Conservation (phyloP, 2,888 invertebrate species). For the Nephrotoma appendiculata region DNA sequence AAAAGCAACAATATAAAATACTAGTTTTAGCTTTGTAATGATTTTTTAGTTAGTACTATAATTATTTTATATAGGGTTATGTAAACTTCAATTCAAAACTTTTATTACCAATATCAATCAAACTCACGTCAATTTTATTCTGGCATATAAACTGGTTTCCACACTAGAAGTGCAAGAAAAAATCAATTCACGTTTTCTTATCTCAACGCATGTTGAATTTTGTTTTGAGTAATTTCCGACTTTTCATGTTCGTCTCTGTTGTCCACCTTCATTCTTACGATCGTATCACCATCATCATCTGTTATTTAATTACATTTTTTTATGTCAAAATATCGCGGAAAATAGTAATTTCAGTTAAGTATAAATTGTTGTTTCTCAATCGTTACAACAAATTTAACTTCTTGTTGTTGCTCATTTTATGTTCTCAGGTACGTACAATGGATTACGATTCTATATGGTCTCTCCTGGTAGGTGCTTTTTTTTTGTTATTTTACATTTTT, state of each 20-base stretch:
- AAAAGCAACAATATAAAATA: too few relatives aligned
- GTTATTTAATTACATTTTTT: neutral
- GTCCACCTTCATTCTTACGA: neutral
- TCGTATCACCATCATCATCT: neutral
- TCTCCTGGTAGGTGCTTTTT: neutral
- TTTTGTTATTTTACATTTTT: neutral
- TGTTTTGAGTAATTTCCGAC: neutral
- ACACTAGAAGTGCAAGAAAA: neutral
- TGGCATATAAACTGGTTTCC: neutral
- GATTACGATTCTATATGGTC: neutral
- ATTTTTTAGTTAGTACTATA: too few relatives aligned
- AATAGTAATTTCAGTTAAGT: neutral
- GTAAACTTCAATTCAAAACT: too few relatives aligned
- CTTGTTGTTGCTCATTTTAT: neutral
- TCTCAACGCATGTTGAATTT: neutral
- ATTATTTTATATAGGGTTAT: too few relatives aligned
- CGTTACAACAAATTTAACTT: neutral
- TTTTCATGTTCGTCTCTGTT: neutral
- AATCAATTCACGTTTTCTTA: neutral
- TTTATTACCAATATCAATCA: too few relatives aligned
- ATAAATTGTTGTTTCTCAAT: neutral
- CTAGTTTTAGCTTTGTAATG: too few relatives aligned
- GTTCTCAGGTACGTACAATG: neutral
- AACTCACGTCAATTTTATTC: neutral
- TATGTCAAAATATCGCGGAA: neutral